Evolutionary conservation across 2,888 invertebrate species (phyloP).

Genomic region (Sarcophaga carnaria): DNA sequence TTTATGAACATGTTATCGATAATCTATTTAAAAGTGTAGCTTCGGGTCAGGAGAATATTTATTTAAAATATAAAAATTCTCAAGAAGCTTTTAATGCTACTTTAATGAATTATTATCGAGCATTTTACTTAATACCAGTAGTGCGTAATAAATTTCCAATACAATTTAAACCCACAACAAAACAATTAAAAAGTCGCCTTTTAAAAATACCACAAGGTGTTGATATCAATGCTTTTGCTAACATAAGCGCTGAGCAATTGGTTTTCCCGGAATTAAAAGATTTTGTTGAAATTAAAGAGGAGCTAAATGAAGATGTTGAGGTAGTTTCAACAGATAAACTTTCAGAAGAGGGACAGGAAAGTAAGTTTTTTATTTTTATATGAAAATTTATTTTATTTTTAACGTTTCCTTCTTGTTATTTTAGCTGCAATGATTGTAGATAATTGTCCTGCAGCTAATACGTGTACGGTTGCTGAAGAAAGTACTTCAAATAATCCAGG

Average conservation of each 20-base stretch:
- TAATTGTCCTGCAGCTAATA: background rate
- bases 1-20: constrained; percentile 50
- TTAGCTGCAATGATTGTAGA: background rate
- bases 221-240: background rate
- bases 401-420: background rate
- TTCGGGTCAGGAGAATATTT: constrained; percentile 15
- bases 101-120: constrained; percentile 41
- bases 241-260: constrained; percentile 14
- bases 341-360: background rate
- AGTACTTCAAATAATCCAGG: too few relatives aligned
- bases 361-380: background rate
- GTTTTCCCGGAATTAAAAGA: background rate
- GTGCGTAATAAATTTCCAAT: constrained; percentile 51
- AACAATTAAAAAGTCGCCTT: constrained; percentile 32
- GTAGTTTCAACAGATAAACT: background rate
- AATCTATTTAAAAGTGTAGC: constrained; percentile 47
- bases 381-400: background rate
- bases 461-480: too few relatives aligned
- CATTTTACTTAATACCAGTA: constrained; percentile 52
- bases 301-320: background rate
- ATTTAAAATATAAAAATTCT: constrained; percentile 29
- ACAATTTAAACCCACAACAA: constrained; percentile 49
- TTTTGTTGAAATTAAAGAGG: background rate
- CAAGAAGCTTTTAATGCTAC: constrained; percentile 8
- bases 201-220: constrained; percentile 46